A percentile compares a stretch with the other conserved stretches of the same genome.
phyloP scores from a whole-genome alignment of 1,140 invertebrate genomes.

The Hetaerina americana region DNA sequence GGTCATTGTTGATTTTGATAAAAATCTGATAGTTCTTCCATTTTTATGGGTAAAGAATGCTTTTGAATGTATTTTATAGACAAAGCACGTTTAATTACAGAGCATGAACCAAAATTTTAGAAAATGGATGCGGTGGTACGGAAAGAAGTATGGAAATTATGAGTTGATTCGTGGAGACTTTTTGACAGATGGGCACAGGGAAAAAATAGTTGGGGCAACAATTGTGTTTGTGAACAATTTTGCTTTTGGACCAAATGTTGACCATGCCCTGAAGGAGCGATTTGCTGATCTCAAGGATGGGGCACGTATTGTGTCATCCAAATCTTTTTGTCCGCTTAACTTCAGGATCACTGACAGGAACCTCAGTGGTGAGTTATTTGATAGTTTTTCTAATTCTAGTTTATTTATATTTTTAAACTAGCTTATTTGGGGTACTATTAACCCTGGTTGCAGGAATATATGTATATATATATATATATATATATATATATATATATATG shows the following conservation, averaged over 20 bases:
- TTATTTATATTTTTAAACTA: too few relatives aligned
- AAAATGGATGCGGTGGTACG: slow-evolving; percentile 94
- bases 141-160: slow-evolving; percentile 84
- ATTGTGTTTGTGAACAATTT: slow-evolving; percentile 99
- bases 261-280: slow-evolving; percentile 90
- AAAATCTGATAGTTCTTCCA: too few relatives aligned
- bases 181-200: slow-evolving; percentile 75
- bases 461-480: too few relatives aligned
- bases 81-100: slow-evolving; percentile 38
- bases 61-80: slow-evolving; percentile 19
- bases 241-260: slow-evolving; percentile 91
- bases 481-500: too few relatives aligned
- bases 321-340: slow-evolving; percentile 94
- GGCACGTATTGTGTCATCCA: slow-evolving; percentile 94
- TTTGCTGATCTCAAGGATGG: slow-evolving; percentile 94
- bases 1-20: too few relatives aligned
- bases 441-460: too few relatives aligned
- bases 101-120: slow-evolving; percentile 80
- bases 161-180: slow-evolving; percentile 90
- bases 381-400: too few relatives aligned
- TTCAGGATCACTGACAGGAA: slow-evolving; percentile 92
- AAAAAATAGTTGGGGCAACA: slow-evolving; percentile 81
- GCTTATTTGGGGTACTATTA: too few relatives aligned
- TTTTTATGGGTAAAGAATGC: too few relatives aligned
- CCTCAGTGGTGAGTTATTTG: slow-evolving; percentile 46